Conservation (phyloP, 2,888 invertebrate genomes). For the Plagodis dolabraria region DNA sequence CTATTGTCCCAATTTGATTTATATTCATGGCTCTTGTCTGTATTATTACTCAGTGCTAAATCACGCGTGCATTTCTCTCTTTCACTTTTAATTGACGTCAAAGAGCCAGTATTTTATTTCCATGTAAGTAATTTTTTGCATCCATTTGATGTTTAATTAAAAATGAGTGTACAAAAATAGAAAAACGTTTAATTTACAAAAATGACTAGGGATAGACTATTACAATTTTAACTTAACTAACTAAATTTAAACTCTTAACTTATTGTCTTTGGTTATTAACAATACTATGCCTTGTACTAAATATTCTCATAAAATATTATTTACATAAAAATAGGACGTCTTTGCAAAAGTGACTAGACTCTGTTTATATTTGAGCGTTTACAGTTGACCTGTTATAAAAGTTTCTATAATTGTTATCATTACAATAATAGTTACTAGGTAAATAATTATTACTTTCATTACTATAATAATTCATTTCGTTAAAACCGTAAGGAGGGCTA, state of each 20-base stretch:
- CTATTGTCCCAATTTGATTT: constrained; percentile 83
- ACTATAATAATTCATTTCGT: constrained; percentile 60
- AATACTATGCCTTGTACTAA: constrained; percentile 24
- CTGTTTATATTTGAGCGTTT: constrained; percentile 70
- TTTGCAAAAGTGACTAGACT: constrained; percentile 45
- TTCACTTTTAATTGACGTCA: constrained; percentile 51
- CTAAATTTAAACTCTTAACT: constrained; percentile 30
- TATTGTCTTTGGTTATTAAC: constrained; percentile 61
- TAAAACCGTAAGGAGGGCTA: constrained; percentile 57
- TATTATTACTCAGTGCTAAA: constrained; percentile 72
- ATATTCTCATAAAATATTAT: constrained; percentile 13
- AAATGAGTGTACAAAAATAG: constrained; percentile 48
- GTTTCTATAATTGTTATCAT: constrained; percentile 72
- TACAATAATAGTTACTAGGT: constrained; percentile 66
- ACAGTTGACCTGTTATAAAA: constrained; percentile 69
- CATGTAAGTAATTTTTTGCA: not conserved
- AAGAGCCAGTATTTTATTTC: constrained; percentile 11
- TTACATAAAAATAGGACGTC: constrained; percentile 24
- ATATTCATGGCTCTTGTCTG: constrained; percentile 75
- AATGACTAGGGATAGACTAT: constrained; percentile 73
- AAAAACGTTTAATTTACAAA: constrained; percentile 50
- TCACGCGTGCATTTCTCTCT: constrained; percentile 69
- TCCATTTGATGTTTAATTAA: constrained; percentile 6
- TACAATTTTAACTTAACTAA: constrained; percentile 51
- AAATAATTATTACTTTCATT: constrained; percentile 57